These are phyloP conservation scores for Poecilia gillii DNA, from an alignment of 2,797 vertebrate genomes.

Conservation along the genomic window DNA sequence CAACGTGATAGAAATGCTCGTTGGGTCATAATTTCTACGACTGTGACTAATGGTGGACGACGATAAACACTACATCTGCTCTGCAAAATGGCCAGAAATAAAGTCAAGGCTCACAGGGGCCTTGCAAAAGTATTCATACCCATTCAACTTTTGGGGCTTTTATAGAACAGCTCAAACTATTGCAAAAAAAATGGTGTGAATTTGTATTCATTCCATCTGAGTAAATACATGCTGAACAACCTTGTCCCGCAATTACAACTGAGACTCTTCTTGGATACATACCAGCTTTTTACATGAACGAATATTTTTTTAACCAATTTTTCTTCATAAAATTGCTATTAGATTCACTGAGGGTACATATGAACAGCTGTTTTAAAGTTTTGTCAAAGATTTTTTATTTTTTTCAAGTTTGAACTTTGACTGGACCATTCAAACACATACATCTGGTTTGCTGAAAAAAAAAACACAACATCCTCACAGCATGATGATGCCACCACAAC, in stretches of 20 bases:
- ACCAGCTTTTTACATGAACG: neutral
- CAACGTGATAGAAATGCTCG: constrained; percentile 77
- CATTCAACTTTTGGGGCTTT: neutral
- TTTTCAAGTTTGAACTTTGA: neutral
- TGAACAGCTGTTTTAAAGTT: neutral
- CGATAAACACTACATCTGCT: constrained; percentile 60
- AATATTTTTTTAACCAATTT: neutral
- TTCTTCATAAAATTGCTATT: neutral
- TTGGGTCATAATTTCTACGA: constrained; percentile 75
- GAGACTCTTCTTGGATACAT: neutral
- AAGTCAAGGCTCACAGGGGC: constrained; percentile 27
- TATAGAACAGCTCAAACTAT: neutral
- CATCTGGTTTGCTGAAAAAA: neutral
- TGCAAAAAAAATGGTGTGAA: neutral
- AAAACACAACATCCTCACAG: neutral
- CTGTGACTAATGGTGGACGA: constrained; percentile 72
- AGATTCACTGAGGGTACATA: neutral
- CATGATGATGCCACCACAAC: neutral
- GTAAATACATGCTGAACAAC: neutral
- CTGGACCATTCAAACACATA: neutral
- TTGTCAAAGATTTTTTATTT: neutral
- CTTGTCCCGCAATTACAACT: neutral
- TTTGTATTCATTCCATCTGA: neutral
- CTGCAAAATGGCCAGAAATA: constrained; percentile 41
- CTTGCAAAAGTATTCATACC: neutral